Percentiles rank a stretch among this genome's conserved stretches.
These are phyloP conservation scores for Frankliniella fusca DNA, from an alignment of 2,888 invertebrate genomes.

Conservation along the genomic window DNA sequence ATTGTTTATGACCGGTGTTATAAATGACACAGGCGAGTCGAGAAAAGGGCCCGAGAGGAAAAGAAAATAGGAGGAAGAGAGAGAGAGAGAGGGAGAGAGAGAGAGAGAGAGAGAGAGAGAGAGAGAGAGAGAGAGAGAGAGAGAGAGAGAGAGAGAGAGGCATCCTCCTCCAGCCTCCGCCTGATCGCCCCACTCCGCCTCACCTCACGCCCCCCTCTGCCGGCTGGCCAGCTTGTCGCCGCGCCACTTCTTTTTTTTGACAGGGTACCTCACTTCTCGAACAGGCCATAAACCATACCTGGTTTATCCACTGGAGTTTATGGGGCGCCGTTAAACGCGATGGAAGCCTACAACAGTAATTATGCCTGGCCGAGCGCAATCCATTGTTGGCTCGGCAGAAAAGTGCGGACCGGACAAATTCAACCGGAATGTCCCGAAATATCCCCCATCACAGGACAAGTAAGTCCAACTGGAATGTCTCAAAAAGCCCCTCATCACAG, in stretches of 20 bases:
- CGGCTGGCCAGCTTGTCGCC: too few species aligned
- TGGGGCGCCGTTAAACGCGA: background rate
- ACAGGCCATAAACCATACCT: slow-evolving; percentile 4
- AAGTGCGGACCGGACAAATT: too few species aligned
- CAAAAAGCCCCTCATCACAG: too few species aligned
- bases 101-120: background rate
- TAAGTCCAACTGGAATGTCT: too few species aligned
- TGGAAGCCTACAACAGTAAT: slow-evolving; percentile 5
- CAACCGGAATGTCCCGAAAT: too few species aligned
- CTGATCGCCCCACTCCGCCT: background rate
- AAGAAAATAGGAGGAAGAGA: background rate
- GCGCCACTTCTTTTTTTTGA: background rate
- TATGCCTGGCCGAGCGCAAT: background rate
- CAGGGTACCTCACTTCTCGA: background rate
- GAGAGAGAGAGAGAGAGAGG: background rate
- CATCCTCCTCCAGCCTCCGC: background rate
- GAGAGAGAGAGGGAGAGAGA: background rate
- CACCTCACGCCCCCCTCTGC: too few species aligned
- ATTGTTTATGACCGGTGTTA: slow-evolving; percentile 23
- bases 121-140: slow-evolving; percentile 1
- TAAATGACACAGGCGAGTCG: slow-evolving; percentile 7
- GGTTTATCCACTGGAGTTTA: slow-evolving; percentile 15
- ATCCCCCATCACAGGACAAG: too few species aligned
- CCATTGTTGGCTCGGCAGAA: background rate
- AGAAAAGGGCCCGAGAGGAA: background rate